Conservation (phyloP, 1,140 invertebrate species). For the Aphis gossypii region DNA sequence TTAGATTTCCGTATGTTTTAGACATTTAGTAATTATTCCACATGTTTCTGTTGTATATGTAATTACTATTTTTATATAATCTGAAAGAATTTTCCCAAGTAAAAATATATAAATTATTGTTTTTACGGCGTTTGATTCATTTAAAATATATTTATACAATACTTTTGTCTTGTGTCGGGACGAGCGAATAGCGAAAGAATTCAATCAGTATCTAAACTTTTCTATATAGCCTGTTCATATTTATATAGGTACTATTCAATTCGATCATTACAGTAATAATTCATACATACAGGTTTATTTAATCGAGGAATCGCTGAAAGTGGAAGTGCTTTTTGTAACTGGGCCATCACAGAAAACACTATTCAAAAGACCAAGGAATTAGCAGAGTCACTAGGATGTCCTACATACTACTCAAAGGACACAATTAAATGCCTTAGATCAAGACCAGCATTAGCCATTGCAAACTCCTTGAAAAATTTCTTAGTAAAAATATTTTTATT, state of each 20-base stretch:
- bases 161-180: too few relatives aligned
- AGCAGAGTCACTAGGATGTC: slow-evolving; percentile 75
- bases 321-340: slow-evolving; percentile 76
- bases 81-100: too few relatives aligned
- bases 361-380: slow-evolving; percentile 74
- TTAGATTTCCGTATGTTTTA: too few relatives aligned
- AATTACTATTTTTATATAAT: too few relatives aligned
- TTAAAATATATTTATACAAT: too few relatives aligned
- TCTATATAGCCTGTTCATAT: neutral
- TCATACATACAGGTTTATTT: slow-evolving; percentile 68
- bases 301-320: slow-evolving; percentile 79
- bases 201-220: neutral
- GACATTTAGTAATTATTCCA: too few relatives aligned
- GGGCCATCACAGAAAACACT: slow-evolving; percentile 74
- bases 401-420: slow-evolving; percentile 67
- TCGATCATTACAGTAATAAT: neutral
- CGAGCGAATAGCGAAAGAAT: too few relatives aligned
- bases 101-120: too few relatives aligned
- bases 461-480: slow-evolving; percentile 61
- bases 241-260: neutral
- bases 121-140: too few relatives aligned
- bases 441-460: slow-evolving; percentile 69
- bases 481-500: slow-evolving; percentile 15
- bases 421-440: slow-evolving; percentile 77
- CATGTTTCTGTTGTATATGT: too few relatives aligned